Base-by-base conservation (phyloP, 2,888 invertebrate species). In the Caenorhabditis sp. region DNA sequence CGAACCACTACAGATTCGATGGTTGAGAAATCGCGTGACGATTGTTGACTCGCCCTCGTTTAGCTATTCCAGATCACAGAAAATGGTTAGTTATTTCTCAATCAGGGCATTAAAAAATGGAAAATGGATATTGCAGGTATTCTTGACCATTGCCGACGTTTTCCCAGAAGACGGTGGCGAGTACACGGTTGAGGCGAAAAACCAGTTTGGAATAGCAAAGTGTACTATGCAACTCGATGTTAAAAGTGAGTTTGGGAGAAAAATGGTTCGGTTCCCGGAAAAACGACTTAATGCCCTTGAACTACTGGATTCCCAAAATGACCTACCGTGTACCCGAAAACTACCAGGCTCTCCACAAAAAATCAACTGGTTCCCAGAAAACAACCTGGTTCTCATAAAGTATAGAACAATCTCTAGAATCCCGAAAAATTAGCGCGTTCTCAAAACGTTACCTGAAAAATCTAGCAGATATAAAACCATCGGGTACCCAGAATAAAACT, bases 111-210 rank as follows among this genome's bases (percentile, higher is more conserved):
- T 60, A 23, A 17, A 20, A 10, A 7, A 31, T 31, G 10, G 3
- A 57, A 21, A 36, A 23, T 12, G 21, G 60, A 5, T 67, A 76
- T 56, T 75, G 27, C 65, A 76, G 68, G 68, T 76, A 26, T 57
- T 67, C 57, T 71, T 87, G 61, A 73, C 67, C n/a, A 84, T 87
- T 56, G 81, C 80, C 27, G 87, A 87, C 71, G 85, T 84, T 26
- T 87, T 87, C 80, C 87, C 87, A 12, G 86, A 86, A 70, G 87
- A 87, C 75, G 81, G 84, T 31, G 87, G 85, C 93, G 74, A 95
- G 89, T 99, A 82, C 61, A 70, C 65, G n/a, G 79, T 81, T 59
- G 80, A 80, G 68, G 77, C 79, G 57, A 81, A 78, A 36, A 81
- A 81, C 58, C 76, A 76, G 17, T 81, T 71, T 71, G 81, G 81